Evolutionary conservation across 2,797 vertebrate genomes (phyloP).

Genomic region (Rhodeus uyekii): DNA sequence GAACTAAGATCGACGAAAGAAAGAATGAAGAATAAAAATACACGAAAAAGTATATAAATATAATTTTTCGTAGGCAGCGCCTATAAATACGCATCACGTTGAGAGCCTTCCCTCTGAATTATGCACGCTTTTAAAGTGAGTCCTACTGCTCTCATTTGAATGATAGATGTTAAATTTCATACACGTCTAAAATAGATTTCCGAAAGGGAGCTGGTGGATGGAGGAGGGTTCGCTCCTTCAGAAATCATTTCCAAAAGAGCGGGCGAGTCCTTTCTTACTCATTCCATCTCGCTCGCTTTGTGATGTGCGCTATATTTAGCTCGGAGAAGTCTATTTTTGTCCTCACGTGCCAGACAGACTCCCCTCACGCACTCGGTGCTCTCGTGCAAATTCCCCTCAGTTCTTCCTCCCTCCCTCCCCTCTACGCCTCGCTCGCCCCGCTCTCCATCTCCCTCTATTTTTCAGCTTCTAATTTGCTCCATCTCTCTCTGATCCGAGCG

Average conservation of each 20-base stretch:
- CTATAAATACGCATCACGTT: slow-evolving; percentile 22
- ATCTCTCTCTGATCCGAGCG: slow-evolving; percentile 28
- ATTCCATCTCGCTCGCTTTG: not conserved
- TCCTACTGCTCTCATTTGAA: slow-evolving; percentile 38
- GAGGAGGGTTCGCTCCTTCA: not conserved
- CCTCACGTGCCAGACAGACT: slow-evolving; percentile 56
- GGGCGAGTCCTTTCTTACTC: slow-evolving; percentile 27
- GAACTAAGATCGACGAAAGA: not conserved
- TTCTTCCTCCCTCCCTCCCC: not conserved
- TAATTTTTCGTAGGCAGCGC: not conserved
- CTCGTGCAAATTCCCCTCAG: slow-evolving; percentile 19
- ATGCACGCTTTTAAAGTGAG: slow-evolving; percentile 30
- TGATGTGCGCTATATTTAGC: slow-evolving; percentile 53
- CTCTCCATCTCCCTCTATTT: slow-evolving; percentile 5
- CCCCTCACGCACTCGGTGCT: slow-evolving; percentile 37
- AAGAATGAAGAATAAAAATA: too few species aligned
- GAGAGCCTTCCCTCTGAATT: slow-evolving; percentile 17
- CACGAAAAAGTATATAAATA: too few species aligned
- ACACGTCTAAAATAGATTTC: slow-evolving; percentile 34
- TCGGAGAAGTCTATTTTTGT: slow-evolving; percentile 50
- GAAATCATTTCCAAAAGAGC: slow-evolving; percentile 21
- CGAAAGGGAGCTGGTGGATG: not conserved
- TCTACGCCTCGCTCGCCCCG: not conserved
- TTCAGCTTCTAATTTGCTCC: slow-evolving; percentile 34
- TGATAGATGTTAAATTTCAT: slow-evolving; percentile 29